Evolutionary conservation across 2,797 vertebrate genomes (phyloP), one percentile per base, ranked within the genome.

Genomic region (Macrochelys suwanniensis): DNA sequence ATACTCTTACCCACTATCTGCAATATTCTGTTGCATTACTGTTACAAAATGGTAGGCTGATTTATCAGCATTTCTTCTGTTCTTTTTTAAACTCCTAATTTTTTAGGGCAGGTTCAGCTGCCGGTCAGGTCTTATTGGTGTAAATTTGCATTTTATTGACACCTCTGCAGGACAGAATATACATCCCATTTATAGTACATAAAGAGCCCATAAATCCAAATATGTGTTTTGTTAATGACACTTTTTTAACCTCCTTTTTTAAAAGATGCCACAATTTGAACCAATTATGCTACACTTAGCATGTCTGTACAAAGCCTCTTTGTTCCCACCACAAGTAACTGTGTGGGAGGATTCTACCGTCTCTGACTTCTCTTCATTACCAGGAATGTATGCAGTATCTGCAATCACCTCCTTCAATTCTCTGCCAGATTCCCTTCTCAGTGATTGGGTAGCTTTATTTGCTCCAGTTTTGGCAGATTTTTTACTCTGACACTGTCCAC

Each of bases 101-200:
- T n/a, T 45, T 76, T 56, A 6, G 56, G 53, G 31, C 12, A 53
- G 1, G 0, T 2, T 87, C 7, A 1, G 77, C 68, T 85, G 11
- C 17, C 47, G 3, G 5, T 74, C 42, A 82, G 6, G 4, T 87
- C 3, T 74, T 84, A 76, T 12, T 91, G 4, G 11, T 9, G 2
- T 74, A 9, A 80, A 82, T 90, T 80, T 92, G 3, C 42, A 89
- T 81, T 89, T 82, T 28, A 85, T 54, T 80, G 92, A 76, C 5
- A 78, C 0, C 2, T 95, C 85, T 81, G 2, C 7, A 31, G 19
- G 50, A 65, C 4, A 76, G 0, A 91, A 59, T 2, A 77, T 17
- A 65, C 0, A 1, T 81, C 83, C 85, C 85, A 87, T 0, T 3
- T 83, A 5, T 31, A 51, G 3, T 28, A 54, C 80, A 56, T 7